These are phyloP conservation scores for Porites evermanni DNA, from an alignment of 92 coral and sea anemone genomes.

Conservation along the genomic window DNA sequence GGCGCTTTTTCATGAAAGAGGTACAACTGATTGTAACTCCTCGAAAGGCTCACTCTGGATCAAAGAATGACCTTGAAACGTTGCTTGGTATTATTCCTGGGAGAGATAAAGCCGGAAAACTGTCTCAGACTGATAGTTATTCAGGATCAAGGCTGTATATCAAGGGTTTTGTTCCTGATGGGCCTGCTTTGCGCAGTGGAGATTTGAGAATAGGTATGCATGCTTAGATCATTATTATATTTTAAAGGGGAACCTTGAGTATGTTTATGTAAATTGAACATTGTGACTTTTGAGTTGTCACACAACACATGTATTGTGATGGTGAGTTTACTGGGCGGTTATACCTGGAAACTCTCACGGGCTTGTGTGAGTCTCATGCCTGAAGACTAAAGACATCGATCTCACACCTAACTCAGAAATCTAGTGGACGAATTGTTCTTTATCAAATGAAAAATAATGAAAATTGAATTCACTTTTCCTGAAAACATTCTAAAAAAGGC, in stretches of 20 bases:
- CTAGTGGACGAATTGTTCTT: neutral
- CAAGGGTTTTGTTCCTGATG: slow-evolving; percentile 97
- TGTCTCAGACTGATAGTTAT: slow-evolving; percentile 79
- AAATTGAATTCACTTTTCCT: neutral
- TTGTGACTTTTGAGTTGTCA: neutral
- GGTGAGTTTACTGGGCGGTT: no score
- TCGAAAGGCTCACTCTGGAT: slow-evolving; percentile 83
- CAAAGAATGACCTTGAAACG: slow-evolving; percentile 85
- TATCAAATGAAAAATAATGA: neutral
- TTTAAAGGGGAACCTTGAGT: no score
- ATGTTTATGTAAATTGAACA: no score
- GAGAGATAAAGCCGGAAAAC: slow-evolving; percentile 76
- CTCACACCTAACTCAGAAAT: no score
- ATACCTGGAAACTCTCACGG: no score
- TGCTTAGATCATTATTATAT: no score
- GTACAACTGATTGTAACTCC: slow-evolving; percentile 88
- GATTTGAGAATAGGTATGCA: slow-evolving; percentile 92
- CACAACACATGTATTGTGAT: neutral
- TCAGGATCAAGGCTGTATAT: slow-evolving; percentile 81
- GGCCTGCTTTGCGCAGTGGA: slow-evolving; percentile 91
- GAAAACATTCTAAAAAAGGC: neutral
- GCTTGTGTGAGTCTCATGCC: no score
- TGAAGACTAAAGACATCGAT: no score
- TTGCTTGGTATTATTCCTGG: slow-evolving; percentile 96
- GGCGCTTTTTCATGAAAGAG: slow-evolving; percentile 73